Conservation (phyloP, 2,888 invertebrate genomes). For the Scaptomyza caliginosa region DNA sequence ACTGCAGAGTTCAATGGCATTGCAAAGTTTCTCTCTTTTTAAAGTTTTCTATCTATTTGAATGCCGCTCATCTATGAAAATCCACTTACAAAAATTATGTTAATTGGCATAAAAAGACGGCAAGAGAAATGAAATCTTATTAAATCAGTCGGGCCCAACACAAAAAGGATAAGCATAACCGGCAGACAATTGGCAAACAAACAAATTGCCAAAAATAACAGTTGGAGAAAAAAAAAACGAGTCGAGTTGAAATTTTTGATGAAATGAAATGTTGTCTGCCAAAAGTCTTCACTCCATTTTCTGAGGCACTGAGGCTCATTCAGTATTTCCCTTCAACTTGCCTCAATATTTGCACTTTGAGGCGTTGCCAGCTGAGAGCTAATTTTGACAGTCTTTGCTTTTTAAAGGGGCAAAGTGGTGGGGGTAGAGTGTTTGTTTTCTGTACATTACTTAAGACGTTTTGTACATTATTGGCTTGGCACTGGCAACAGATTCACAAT, state of each 20-base stretch:
- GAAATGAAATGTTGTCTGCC: constrained; percentile 58
- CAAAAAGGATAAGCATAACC: constrained; percentile 61
- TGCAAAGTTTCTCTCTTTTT: constrained; percentile 58
- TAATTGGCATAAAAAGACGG: constrained; percentile 69
- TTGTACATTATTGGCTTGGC: constrained; percentile 64
- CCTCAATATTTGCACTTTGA: constrained; percentile 71
- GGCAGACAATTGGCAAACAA: constrained; percentile 80
- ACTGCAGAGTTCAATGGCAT: constrained; percentile 62
- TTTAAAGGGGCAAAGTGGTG: neutral
- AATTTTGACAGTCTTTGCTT: constrained; percentile 57
- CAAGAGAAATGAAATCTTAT: constrained; percentile 69
- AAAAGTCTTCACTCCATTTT: constrained; percentile 22
- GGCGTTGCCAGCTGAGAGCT: constrained; percentile 67
- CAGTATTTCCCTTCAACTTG: constrained; percentile 35
- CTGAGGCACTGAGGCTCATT: constrained; percentile 18
- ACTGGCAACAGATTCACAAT: constrained; percentile 51
- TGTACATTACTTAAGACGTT: constrained; percentile 53
- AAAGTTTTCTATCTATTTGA: constrained; percentile 57
- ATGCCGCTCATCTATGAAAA: constrained; percentile 68
- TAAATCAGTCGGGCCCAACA: constrained; percentile 56
- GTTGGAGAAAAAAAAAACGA: constrained; percentile 47
- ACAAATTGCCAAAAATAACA: constrained; percentile 75
- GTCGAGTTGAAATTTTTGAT: constrained; percentile 51
- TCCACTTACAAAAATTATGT: constrained; percentile 77
- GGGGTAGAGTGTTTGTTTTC: constrained; percentile 24